Conservation (phyloP, 1,140 invertebrate species). For the Leptinotarsa defecta region DNA sequence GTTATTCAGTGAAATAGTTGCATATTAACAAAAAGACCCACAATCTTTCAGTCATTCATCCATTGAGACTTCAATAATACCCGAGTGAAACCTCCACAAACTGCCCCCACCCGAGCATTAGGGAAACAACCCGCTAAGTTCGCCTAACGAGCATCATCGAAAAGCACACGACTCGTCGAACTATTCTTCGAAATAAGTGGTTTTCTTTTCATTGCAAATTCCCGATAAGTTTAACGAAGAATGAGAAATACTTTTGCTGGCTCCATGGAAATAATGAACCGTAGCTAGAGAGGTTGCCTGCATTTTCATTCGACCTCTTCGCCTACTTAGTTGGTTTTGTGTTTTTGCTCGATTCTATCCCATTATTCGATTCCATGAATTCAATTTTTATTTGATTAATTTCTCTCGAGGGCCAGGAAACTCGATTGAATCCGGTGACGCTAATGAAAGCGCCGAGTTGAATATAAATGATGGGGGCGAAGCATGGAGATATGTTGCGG, state of each 20-base stretch:
- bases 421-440: background rate
- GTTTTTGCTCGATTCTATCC: background rate
- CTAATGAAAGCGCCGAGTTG: background rate
- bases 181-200: background rate
- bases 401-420: background rate
- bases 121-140: no score
- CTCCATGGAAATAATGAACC: slow-evolving; percentile 6
- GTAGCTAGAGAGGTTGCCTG: background rate
- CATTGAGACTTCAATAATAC: no score
- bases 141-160: background rate
- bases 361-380: slow-evolving; percentile 6
- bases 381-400: slow-evolving; percentile 9
- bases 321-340: background rate
- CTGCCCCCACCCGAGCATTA: no score
- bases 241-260: background rate
- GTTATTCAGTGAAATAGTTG: no score
- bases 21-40: no score
- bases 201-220: slow-evolving; percentile 6
- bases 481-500: no score
- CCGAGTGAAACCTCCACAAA: no score
- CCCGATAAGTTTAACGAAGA: slow-evolving; percentile 2
- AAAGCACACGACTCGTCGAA: background rate
- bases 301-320: background rate
- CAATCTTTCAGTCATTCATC: no score
- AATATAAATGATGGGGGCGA: background rate